A percentile compares a stretch with the other conserved stretches of the same genome.
Conservation (phyloP, 1,140 invertebrate genomes). For the Drosophila nikananu region DNA sequence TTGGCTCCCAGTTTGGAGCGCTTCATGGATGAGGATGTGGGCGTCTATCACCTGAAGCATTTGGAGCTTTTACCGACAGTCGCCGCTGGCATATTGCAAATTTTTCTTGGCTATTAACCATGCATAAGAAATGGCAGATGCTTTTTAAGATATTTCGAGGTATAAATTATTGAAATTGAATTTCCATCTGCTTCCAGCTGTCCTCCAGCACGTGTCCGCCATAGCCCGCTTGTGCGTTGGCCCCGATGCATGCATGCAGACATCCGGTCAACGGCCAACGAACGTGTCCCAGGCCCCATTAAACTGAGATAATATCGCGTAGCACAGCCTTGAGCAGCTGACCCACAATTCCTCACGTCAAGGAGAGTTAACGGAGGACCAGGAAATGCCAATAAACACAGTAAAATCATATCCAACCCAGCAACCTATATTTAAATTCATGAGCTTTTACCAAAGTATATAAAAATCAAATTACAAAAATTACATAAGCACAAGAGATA, state of each 20-base stretch:
- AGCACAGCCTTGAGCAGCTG: conserved; percentile 34
- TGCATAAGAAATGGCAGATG: conserved; percentile 55
- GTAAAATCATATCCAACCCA: background rate
- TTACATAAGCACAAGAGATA: background rate
- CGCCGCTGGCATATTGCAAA: conserved; percentile 24
- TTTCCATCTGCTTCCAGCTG: conserved; percentile 26
- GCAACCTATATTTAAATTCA: background rate
- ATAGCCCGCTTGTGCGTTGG: conserved; percentile 27
- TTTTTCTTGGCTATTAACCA: conserved; percentile 47
- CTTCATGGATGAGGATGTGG: conserved; percentile 21
- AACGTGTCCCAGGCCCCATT: conserved; percentile 44
- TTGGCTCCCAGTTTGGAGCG: conserved; percentile 21
- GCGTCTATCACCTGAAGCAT: conserved; percentile 26
- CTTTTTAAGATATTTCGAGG: conserved; percentile 42
- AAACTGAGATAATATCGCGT: conserved; percentile 55
- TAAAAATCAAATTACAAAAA: background rate
- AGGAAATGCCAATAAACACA: conserved; percentile 17
- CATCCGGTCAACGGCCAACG: conserved; percentile 70
- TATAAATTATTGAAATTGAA: conserved; percentile 65
- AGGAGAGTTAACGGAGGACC: conserved; percentile 10
- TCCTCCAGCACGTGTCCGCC: conserved; percentile 28
- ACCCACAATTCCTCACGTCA: conserved; percentile 30
- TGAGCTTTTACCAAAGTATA: background rate
- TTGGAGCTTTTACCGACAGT: conserved; percentile 5
- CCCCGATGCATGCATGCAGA: conserved; percentile 57